These are phyloP conservation scores for Notodonta dromedarius DNA, from an alignment of 2,888 invertebrate genomes.

Conservation along the genomic window DNA sequence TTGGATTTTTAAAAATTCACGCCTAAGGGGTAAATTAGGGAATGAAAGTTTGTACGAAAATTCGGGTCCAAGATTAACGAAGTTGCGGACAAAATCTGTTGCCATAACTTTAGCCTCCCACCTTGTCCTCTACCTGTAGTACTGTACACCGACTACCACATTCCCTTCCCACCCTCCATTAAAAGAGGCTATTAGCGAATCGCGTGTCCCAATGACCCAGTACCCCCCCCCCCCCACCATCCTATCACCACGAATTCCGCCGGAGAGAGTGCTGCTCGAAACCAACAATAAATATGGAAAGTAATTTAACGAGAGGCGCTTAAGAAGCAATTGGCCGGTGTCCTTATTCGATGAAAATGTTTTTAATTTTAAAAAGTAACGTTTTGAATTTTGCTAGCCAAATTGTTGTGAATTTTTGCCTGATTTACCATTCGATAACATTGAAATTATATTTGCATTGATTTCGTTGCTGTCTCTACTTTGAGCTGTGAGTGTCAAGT, in stretches of 20 bases:
- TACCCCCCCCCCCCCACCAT: slow-evolving; percentile 26
- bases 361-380: slow-evolving; percentile 29
- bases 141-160: not conserved
- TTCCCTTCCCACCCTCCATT: slow-evolving; percentile 23
- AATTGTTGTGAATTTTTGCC: not conserved
- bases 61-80: too few relatives aligned
- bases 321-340: slow-evolving; percentile 51
- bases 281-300: slow-evolving; percentile 72
- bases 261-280: slow-evolving; percentile 65
- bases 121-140: not conserved
- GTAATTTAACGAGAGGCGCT: slow-evolving; percentile 58
- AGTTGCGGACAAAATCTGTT: too few relatives aligned
- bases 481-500: too few relatives aligned
- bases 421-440: not conserved
- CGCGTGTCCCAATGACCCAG: slow-evolving; percentile 64
- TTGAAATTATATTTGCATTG: too few relatives aligned
- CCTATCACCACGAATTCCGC: slow-evolving; percentile 45
- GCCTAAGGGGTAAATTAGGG: too few relatives aligned
- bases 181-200: slow-evolving; percentile 46
- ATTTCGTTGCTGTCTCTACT: too few relatives aligned
- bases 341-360: slow-evolving; percentile 40
- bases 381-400: slow-evolving; percentile 20
- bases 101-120: too few relatives aligned
- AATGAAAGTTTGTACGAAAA: too few relatives aligned
- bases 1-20: too few relatives aligned